Base-by-base conservation (phyloP, 2,113 vertebrate genomes). In the Colius striatus region DNA sequence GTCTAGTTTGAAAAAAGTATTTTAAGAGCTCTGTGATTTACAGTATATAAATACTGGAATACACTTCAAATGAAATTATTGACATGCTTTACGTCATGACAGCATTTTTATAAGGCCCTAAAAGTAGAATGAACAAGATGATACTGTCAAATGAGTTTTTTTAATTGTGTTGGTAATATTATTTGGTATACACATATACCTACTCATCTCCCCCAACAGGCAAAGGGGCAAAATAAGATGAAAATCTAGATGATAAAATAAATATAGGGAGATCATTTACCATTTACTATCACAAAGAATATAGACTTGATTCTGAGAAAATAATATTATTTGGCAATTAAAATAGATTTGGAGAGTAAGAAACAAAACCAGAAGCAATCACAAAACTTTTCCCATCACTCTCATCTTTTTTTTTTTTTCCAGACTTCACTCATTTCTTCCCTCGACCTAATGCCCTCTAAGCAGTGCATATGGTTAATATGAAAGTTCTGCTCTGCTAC, bases 401-500 rank as follows among this genome's bases (percentile, higher is more conserved):
- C 1, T 21, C 19, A 19, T 26, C 18, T 45, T 71, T 80, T 32
- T 68, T 12, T 41, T 41, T 41, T 41, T 41, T 41, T 41, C 48
- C 22, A 30, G 43, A 20, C 5, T 45, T 54, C 17, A 71, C 7
- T 79, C 62, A 32, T 76, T 67, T 15, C 5, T 80, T 87, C 32
- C 27, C 29, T 60, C 32, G 47, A 9, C 9, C 6, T 5, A 60
- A 7, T 1, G 8, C 22, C 5, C 14, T 70, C 63, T 27, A 47
- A 72, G 32, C 16, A 61, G 38, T 5, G 13, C 27, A 36, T 21
- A 65, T 21, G 7, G 5, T n/a, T 32, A 5, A 4, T 21, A 36
- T 0, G 0, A 9, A 65, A 47, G 9, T 18, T 68, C 18, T 48
- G 79, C n/a, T 63, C 45, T 67, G n/a, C 6, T 72, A 2, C 17